Conservation (phyloP, 2,888 invertebrate species). For the Cerastis leucographa region DNA sequence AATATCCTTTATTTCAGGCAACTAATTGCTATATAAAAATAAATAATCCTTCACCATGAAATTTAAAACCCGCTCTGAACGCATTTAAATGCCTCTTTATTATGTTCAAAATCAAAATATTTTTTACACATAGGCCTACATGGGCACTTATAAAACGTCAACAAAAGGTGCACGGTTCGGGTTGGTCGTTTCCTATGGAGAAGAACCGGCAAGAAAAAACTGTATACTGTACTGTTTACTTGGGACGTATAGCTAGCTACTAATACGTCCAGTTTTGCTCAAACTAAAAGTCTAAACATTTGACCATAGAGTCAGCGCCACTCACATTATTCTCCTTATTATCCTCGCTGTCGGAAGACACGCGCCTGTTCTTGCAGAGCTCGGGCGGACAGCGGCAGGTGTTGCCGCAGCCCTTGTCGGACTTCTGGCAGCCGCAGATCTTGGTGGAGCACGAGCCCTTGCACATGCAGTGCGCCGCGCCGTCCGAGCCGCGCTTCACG, state of each 20-base stretch:
- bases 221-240: too few species aligned
- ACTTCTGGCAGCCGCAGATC: constrained; percentile 91
- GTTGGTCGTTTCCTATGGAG: too few species aligned
- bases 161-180: too few species aligned
- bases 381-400: constrained; percentile 90
- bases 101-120: too few species aligned
- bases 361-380: constrained; percentile 81
- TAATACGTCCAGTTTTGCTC: not conserved
- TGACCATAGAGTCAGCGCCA: not conserved
- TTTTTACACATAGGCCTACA: too few species aligned
- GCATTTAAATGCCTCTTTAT: not conserved
- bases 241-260: not conserved
- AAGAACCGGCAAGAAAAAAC: too few species aligned
- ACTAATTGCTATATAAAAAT: not conserved
- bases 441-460: constrained; percentile 91
- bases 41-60: not conserved
- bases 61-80: not conserved
- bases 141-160: too few species aligned
- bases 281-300: not conserved
- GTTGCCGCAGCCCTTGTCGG: constrained; percentile 81
- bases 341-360: constrained; percentile 79
- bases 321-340: constrained; percentile 80
- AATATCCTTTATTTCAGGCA: too few species aligned
- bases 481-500: constrained; percentile 90
- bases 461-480: constrained; percentile 91